These are phyloP conservation scores for Acheta domesticus DNA, from an alignment of 2,888 invertebrate species.

Conservation along the genomic window DNA sequence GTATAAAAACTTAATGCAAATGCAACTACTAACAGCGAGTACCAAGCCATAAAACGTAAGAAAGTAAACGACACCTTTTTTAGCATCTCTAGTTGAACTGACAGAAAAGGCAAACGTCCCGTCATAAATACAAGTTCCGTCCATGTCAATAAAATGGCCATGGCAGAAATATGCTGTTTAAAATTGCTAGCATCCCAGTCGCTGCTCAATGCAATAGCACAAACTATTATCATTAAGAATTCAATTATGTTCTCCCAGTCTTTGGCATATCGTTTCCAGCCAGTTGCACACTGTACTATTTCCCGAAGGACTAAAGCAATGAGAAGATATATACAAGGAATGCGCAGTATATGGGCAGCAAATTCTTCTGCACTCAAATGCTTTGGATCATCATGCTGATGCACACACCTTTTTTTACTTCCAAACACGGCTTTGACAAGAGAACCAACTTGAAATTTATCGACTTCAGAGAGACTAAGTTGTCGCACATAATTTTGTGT, in stretches of 20 bases:
- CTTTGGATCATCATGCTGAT: constrained; percentile 1
- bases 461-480: background rate
- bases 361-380: background rate
- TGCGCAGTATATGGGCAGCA: background rate
- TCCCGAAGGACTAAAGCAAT: constrained; percentile 63
- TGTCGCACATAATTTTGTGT: background rate
- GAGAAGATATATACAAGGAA: constrained; percentile 48
- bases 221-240: constrained; percentile 61
- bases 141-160: constrained; percentile 70
- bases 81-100: constrained; percentile 79
- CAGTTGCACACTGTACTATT: constrained; percentile 65
- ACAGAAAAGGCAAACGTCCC: constrained; percentile 73
- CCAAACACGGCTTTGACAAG: background rate
- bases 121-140: constrained; percentile 73
- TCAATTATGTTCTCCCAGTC: constrained; percentile 70
- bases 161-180: constrained; percentile 62
- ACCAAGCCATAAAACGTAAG: constrained; percentile 72
- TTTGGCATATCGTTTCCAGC: constrained; percentile 41
- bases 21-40: constrained; percentile 75
- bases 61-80: constrained; percentile 73
- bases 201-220: constrained; percentile 51
- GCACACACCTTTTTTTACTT: background rate
- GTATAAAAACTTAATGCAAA: constrained; percentile 79
- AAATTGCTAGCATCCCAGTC: constrained; percentile 40
- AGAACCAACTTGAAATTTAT: background rate